A percentile compares a stretch with the other conserved stretches of the same genome.
Conservation (phyloP, 2,113 vertebrate species). For the Zosterops japonicus region DNA sequence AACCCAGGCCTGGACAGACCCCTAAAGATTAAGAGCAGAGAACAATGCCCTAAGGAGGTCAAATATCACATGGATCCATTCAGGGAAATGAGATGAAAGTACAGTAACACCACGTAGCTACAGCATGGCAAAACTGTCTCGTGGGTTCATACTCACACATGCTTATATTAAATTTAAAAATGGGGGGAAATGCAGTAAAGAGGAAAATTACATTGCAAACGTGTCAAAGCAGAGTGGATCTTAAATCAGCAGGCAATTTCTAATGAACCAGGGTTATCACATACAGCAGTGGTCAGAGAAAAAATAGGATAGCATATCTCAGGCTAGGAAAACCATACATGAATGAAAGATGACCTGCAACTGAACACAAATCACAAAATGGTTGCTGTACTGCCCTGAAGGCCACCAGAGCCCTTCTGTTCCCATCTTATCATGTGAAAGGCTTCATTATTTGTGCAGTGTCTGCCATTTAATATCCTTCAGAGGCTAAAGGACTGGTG, state of each 20-base stretch:
- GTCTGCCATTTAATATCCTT: not conserved
- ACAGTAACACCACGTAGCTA: not conserved
- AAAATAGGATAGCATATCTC: not conserved
- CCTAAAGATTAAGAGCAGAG: not conserved
- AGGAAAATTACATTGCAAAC: not conserved
- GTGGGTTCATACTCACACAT: not conserved
- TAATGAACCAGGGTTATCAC: not conserved
- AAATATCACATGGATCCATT: not conserved
- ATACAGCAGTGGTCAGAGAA: not conserved
- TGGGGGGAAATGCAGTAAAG: not conserved
- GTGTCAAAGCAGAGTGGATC: not conserved
- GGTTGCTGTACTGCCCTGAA: not conserved
- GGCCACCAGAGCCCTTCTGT: not conserved
- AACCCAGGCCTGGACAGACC: not conserved
- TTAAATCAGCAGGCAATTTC: not conserved
- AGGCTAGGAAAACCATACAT: not conserved
- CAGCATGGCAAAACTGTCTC: not conserved
- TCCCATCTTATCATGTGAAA: not conserved
- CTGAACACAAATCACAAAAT: not conserved
- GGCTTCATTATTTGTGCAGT: not conserved
- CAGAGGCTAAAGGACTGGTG: not conserved
- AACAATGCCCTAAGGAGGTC: not conserved
- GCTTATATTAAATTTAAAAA: not conserved
- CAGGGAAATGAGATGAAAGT: conserved; percentile 28
- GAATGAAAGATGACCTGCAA: not conserved